Conservation (phyloP, 2,797 vertebrate genomes). For the Syncerus caffer region DNA sequence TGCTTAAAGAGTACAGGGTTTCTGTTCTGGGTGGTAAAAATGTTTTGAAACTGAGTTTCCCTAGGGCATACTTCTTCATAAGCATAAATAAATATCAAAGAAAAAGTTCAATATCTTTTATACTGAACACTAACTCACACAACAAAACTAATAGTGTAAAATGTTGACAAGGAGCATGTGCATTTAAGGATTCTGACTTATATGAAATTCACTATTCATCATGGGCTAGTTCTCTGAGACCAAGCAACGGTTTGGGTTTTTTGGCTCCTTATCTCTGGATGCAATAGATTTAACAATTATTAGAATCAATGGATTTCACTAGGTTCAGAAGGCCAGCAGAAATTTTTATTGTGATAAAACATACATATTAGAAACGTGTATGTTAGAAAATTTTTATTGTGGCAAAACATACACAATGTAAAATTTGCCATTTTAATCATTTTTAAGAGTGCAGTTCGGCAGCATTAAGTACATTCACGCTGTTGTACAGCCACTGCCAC, state of each 20-base stretch:
- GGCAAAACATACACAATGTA: not conserved
- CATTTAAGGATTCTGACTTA: not conserved
- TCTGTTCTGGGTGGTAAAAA: not conserved
- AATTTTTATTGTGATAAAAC: not conserved
- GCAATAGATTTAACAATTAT: not conserved
- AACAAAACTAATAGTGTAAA: not conserved
- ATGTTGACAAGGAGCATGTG: not conserved
- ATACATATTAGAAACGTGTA: not conserved
- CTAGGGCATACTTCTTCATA: not conserved
- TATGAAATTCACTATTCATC: not conserved
- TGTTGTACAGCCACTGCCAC: not conserved
- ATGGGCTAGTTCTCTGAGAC: not conserved
- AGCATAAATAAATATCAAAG: not conserved
- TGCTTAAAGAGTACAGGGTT: not conserved
- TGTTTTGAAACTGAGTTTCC: not conserved
- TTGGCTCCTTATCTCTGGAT: not conserved
- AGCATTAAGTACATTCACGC: not conserved
- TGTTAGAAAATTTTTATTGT: not conserved
- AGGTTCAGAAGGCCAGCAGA: not conserved
- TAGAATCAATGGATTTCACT: not conserved
- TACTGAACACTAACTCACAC: not conserved
- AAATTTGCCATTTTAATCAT: not conserved
- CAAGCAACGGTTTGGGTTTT: not conserved
- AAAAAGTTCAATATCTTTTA: not conserved
- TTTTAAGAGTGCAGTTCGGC: not conserved